Evolutionary conservation across 2,113 vertebrate genomes (phyloP), one percentile per base, ranked within the genome.

Genomic region (Strix uralensis): DNA sequence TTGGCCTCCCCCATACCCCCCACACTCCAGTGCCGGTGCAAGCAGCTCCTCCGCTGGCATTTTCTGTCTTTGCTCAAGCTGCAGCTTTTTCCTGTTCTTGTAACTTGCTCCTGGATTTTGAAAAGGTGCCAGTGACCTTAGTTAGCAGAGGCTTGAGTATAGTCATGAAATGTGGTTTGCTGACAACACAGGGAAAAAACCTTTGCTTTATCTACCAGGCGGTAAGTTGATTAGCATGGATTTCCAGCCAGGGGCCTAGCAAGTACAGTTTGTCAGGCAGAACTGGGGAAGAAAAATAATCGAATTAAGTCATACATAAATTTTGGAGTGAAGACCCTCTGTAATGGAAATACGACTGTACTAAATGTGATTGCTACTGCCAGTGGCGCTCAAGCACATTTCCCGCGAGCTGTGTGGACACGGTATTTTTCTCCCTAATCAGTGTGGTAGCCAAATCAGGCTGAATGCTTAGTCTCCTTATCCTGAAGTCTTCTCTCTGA

Each of bases 221-320:
- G 65, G 66, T 95, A 88, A 96, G 78, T 94, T 89, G 67, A 96
- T 98, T 96, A 97, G 90, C 88, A 96, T 97, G 96, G 97, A 97
- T 97, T 98, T 98, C 84, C 88, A 94, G 93, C 94, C 84, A 89
- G 83, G 52, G 81, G 73, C 75, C 57, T 66, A 51, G 26, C 86
- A 89, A 96, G 91, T 94, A 86, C 82, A 65, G 87, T 92, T 90
- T 59, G 54, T 95, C 94, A 92, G 81, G 73, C 84, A 92, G 61
- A 81, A 82, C 81, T 55, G 44, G 63, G 91, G 81, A 88, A 81
- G 81, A 90, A 91, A 95, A 97, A 81, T 89, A 95, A 97, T 96
- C 13, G 6, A 65, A 94, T 97, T 95, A 93, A 67, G 52, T 71
- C 70, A 29, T 86, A 95, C 94, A 90, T 95, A 93, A 65, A 95